These are phyloP conservation scores for Coturnix japonica DNA, from an alignment of 2,113 vertebrate genomes.

Conservation along the genomic window DNA sequence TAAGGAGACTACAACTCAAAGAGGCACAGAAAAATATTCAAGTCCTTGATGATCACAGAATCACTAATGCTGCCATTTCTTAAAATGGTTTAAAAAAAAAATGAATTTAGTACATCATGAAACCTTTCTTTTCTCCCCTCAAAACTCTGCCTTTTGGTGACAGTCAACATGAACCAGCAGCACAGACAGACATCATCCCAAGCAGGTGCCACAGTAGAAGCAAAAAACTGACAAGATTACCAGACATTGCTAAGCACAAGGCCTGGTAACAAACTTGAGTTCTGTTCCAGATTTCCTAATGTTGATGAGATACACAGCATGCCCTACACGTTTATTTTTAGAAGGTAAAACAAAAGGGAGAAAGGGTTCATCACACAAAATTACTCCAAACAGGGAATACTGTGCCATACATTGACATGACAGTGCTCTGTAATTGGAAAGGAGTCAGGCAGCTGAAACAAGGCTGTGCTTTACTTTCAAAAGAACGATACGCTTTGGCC, in stretches of 20 bases:
- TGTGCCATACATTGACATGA: background rate
- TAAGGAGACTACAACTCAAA: background rate
- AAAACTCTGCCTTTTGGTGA: background rate
- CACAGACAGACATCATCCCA: background rate
- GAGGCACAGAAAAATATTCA: background rate
- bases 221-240: background rate
- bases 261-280: background rate
- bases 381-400: background rate
- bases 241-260: background rate
- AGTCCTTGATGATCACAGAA: background rate
- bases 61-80: background rate
- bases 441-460: background rate
- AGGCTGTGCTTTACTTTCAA: fast-evolving
- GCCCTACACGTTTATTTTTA: background rate
- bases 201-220: background rate
- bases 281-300: background rate
- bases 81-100: background rate
- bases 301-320: background rate
- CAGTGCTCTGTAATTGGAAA: background rate
- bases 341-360: background rate
- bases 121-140: fast-evolving
- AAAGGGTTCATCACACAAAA: background rate
- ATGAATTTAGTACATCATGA: background rate
- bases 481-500: background rate
- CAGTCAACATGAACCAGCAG: background rate